Percentiles rank a stretch among this genome's conserved stretches.
Conservation (phyloP, 2,888 invertebrate species). For the Pilophorus perplexus region DNA sequence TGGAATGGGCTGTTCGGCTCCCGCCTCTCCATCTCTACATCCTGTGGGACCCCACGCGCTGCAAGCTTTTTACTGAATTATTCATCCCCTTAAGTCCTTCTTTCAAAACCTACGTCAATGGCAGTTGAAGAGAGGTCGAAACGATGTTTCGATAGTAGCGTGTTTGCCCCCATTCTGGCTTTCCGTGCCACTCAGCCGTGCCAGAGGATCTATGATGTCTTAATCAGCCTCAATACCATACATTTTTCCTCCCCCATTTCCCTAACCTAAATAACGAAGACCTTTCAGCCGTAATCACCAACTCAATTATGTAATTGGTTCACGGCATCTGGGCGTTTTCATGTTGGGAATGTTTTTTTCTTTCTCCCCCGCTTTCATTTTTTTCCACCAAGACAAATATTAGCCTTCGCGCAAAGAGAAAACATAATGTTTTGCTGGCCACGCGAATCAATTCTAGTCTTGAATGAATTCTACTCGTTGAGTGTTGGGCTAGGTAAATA, state of each 20-base stretch:
- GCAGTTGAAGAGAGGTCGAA: constrained; percentile 5
- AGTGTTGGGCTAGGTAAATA: constrained; percentile 11
- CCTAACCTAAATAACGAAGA: constrained; percentile 26
- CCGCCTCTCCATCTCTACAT: background rate
- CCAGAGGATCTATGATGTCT: constrained; percentile 33
- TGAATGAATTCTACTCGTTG: background rate
- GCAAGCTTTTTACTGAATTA: background rate
- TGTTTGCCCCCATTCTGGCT: constrained; percentile 20
- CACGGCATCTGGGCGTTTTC: constrained; percentile 10
- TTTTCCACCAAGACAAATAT: too few species aligned
- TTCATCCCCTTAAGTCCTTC: too few species aligned
- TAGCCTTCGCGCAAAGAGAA: too few species aligned
- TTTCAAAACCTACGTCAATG: too few species aligned
- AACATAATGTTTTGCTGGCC: too few species aligned
- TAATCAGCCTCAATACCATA: constrained; percentile 34
- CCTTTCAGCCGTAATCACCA: constrained; percentile 31
- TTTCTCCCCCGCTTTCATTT: too few species aligned
- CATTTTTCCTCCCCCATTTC: constrained; percentile 29
- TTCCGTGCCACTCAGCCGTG: constrained; percentile 27
- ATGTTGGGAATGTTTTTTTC: constrained; percentile 19
- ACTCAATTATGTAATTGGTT: constrained; percentile 39
- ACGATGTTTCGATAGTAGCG: constrained; percentile 31
- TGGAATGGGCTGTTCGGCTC: too few species aligned
- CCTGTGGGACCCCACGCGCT: background rate
- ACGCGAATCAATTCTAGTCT: too few species aligned